Base-by-base conservation (phyloP, 2,888 invertebrate species). In the Andrena haemorrhoa region DNA sequence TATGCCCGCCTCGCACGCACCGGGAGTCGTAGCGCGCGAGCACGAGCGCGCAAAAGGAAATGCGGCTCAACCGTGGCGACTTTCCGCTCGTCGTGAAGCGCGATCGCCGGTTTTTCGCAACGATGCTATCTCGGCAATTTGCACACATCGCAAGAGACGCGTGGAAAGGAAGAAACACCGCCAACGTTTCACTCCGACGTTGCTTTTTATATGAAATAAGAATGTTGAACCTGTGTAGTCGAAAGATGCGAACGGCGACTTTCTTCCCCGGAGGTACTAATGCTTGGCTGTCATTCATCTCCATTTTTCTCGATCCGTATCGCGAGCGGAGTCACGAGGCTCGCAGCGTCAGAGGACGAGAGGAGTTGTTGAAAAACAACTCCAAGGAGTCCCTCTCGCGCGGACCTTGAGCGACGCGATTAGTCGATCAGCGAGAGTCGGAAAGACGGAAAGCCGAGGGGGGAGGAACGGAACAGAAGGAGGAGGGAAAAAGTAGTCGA, bases 401-500 rank as follows among this genome's bases (percentile, higher is more conserved):
- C 12, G 35, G 64, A 71, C 68, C 81, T 84, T 65, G 77, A 85
- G 41, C 58, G 35, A 31, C 58, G 70, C 49, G 84, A 64, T 75
- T 41, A 76, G 82, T 83, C 82, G 85, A 86, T 41, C 60, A 82
- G 35, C 69, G 26, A 70, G 69, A 64, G 23, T 51, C 2, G 51
- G 63, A 71, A 74, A 68, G 72, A 70, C 60, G 65, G 85, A 72
- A 76, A 65, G 41, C 58, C 49, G 8, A 8, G 6, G n/a, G 70
- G 20, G 20, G 29, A 29, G 33, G 23, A 56, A 26, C 58, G 47
- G 33, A 35, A 7, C 23, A 47, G 58, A 47, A 33, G 23, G 53
- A n/a, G 26, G 56, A 66, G 60, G 29, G 71, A 60, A 72, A 71
- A 60, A 64, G 26, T n/a, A 20, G 60, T 58, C 68, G 71, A 64